Evolutionary conservation across 2,797 vertebrate genomes (phyloP), one percentile per base, ranked within the genome.

Genomic region (Ceyx erithaca): DNA sequence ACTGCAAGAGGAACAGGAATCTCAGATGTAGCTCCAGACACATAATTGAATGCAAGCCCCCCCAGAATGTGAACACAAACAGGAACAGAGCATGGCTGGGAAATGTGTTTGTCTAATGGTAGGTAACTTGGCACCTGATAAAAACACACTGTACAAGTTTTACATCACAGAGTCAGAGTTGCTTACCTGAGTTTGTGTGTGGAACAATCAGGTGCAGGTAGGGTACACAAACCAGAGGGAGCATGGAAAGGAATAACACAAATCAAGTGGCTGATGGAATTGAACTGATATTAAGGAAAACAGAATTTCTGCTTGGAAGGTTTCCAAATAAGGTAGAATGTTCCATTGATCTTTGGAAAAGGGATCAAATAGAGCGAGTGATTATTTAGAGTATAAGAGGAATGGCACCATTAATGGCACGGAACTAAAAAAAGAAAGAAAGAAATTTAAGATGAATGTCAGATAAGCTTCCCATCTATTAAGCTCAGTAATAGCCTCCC

Each of bases 391-490:
- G n/a, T 72, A 8, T 41, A 90, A 92, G 81, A 96, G 71, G 8
- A 62, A 93, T 90, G 78, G 75, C 58, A 93, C 57, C 78, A 81
- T 91, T 95, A 95, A 93, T 82, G 45, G 88, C 85, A 89, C n/a
- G 71, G 81, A 89, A 81, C 86, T 86, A 86, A 91, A 92, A 85
- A 85, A 86, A 75, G 48, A 82, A 93, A 83, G 62, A 66, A 94
- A 77, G 48, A 94, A 94, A 94, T 92, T 85, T 89, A 96, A 96
- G 94, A 95, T 90, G 91, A 93, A 94, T 94, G 91, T 93, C 95
- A 95, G 86, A 94, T 93, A 93, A 95, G 90, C 72, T 91, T 90
- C 93, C 66, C 93, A 93, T 94, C 78, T 94, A 94, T 95, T 96
- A 94, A 85, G 79, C 84, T 92, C 90, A 85, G 95, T 85, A 96